Percentiles rank a stretch among this genome's conserved stretches.
These are phyloP conservation scores for Cheumatopsyche charites DNA, from an alignment of 1,140 invertebrate species.

Conservation along the genomic window DNA sequence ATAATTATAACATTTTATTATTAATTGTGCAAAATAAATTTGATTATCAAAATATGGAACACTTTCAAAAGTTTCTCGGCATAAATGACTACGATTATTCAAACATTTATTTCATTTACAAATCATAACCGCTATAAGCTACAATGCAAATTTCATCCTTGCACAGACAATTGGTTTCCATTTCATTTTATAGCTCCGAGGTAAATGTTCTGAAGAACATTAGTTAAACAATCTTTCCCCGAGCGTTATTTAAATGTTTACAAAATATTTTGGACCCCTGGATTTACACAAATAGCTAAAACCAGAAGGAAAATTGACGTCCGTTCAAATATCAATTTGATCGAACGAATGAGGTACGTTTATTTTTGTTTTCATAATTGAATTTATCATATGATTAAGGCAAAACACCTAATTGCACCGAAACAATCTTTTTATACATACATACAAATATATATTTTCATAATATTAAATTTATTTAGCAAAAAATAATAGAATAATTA, in stretches of 20 bases:
- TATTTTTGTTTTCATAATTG: background rate
- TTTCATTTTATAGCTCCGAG: too few species aligned
- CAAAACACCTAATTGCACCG: conserved; percentile 30
- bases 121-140: too few species aligned
- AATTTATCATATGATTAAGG: conserved; percentile 19
- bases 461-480: conserved; percentile 1
- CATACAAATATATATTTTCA: background rate
- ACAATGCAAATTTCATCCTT: too few species aligned
- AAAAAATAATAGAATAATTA: conserved; percentile 21
- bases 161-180: too few species aligned
- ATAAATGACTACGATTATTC: too few species aligned
- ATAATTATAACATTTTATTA: conserved; percentile 27
- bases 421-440: conserved; percentile 11
- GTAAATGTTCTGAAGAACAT: too few species aligned
- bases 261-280: background rate
- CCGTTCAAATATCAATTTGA: background rate
- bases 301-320: background rate
- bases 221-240: too few species aligned
- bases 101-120: too few species aligned
- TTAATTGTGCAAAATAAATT: conserved; percentile 44
- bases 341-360: conserved; percentile 3
- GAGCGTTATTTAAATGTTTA: too few species aligned
- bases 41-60: conserved; percentile 44
- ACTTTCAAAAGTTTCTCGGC: conserved; percentile 32
- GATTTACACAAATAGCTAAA: background rate